Percentiles rank a stretch among this genome's conserved stretches.
phyloP scores from a whole-genome alignment of 1,140 invertebrate species.

The Leptinotarsa texana region DNA sequence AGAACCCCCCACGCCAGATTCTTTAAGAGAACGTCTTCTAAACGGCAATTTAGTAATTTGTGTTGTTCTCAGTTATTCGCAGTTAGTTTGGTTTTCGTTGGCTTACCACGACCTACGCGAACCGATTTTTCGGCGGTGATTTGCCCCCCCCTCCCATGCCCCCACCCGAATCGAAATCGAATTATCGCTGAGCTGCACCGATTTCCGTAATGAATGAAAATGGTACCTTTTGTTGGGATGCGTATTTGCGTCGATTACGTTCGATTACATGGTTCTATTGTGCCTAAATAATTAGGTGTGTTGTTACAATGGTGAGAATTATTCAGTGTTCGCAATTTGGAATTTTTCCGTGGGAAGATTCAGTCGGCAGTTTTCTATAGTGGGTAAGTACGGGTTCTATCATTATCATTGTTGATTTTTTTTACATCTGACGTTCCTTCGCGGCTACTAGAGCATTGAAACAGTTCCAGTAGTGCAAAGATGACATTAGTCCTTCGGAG shows the following conservation, averaged over 20 bases:
- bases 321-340: not conserved
- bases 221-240: slow-evolving; percentile 1
- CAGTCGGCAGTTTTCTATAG: not conserved
- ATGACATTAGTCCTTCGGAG: no score
- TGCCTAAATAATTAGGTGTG: slow-evolving; percentile 3
- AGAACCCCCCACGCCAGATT: not conserved
- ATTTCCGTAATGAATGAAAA: slow-evolving; percentile 3
- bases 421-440: not conserved
- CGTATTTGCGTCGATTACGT: not conserved
- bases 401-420: not conserved
- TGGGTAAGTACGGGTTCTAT: not conserved
- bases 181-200: not conserved
- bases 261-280: not conserved
- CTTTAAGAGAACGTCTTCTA: slow-evolving; percentile 1
- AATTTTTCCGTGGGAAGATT: slow-evolving; percentile 1
- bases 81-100: not conserved
- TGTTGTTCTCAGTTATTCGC: slow-evolving; percentile 2
- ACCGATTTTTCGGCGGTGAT: not conserved
- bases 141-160: not conserved
- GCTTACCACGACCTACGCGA: not conserved
- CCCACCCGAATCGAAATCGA: not conserved
- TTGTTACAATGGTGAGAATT: slow-evolving; percentile 1
- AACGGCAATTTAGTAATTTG: slow-evolving; percentile 6
- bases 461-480: no score
- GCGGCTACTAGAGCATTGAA: no score